These are phyloP conservation scores for Ellobius talpinus DNA, from an alignment of 2,113 vertebrate species.

Conservation along the genomic window DNA sequence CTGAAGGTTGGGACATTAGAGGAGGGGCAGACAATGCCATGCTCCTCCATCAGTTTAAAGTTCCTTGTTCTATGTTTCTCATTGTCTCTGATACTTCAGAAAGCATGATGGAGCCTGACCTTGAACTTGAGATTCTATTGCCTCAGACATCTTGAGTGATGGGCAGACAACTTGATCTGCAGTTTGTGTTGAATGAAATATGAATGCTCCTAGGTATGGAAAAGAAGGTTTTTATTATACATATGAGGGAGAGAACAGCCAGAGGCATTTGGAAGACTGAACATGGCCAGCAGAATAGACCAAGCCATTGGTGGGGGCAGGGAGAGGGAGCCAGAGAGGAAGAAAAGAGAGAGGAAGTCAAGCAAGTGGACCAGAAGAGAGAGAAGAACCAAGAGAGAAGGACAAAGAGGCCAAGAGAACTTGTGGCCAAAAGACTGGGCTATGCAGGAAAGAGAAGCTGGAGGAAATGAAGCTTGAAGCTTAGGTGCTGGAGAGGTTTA, in stretches of 20 bases:
- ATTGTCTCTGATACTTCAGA: neutral
- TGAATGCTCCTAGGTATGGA: neutral
- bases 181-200: neutral
- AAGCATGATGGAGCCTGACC: neutral
- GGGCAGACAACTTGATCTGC: neutral
- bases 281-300: neutral
- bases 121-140: neutral
- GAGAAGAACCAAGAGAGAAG: neutral
- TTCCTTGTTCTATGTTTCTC: neutral
- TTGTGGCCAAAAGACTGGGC: neutral
- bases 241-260: neutral
- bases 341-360: neutral
- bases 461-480: neutral
- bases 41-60: neutral
- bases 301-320: accelerated
- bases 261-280: neutral
- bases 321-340: neutral
- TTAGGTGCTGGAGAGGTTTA: neutral
- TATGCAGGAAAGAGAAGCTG: neutral
- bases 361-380: neutral
- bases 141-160: neutral
- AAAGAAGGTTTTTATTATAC: neutral
- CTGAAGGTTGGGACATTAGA: neutral
- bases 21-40: neutral
- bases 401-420: neutral